Percentiles rank a stretch among this genome's conserved stretches.
phyloP scores from a whole-genome alignment of 2,113 vertebrate genomes.

The Anolis carolinensis region DNA sequence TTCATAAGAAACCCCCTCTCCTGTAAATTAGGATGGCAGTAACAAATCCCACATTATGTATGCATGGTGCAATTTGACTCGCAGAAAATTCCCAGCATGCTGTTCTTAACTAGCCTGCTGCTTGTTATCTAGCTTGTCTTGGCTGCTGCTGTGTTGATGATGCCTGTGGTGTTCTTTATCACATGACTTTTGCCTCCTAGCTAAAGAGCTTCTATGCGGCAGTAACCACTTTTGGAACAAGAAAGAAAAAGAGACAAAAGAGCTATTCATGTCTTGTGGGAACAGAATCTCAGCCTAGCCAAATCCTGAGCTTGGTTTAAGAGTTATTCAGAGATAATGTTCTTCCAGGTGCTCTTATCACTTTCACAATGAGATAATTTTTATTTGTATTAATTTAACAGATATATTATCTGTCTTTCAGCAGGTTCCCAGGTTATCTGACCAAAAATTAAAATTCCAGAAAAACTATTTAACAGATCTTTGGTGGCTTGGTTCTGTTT shows the following conservation, averaged over 20 bases:
- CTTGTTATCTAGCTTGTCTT: neutral
- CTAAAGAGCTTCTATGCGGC: neutral
- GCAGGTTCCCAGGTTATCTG: neutral
- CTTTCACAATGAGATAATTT: neutral
- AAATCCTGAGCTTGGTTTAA: neutral
- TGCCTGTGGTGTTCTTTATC: neutral
- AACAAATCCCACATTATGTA: conserved; percentile 1
- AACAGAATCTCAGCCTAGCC: neutral
- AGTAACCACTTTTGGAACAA: neutral
- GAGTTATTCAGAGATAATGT: neutral
- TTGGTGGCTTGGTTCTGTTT: neutral
- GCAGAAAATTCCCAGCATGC: conserved; percentile 11
- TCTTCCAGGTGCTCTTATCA: neutral
- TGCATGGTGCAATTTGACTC: conserved; percentile 8
- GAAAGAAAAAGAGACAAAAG: neutral
- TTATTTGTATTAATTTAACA: neutral
- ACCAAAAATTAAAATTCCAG: neutral
- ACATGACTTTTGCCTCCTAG: neutral
- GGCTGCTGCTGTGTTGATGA: neutral
- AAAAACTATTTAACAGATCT: neutral
- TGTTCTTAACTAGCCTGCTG: neutral
- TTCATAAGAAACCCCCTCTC: neutral
- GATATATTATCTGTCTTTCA: neutral
- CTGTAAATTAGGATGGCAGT: neutral
- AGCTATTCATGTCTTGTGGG: neutral